Conservation (phyloP, 2,113 vertebrate genomes). For the Corythaixoides concolor region DNA sequence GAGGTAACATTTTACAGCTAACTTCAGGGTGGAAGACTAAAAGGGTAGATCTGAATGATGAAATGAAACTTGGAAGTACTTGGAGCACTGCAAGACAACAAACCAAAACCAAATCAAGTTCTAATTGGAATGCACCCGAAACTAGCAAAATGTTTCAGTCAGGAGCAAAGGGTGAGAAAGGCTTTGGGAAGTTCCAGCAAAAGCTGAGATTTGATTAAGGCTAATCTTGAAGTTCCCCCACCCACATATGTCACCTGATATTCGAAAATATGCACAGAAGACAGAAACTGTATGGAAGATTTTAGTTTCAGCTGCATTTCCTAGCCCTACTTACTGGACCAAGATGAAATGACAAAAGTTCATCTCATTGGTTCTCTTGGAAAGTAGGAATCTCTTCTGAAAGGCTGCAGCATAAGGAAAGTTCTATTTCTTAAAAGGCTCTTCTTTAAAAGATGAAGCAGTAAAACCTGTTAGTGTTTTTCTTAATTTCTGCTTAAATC, state of each 20-base stretch:
- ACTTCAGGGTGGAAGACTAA: not conserved
- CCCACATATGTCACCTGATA: constrained; percentile 61
- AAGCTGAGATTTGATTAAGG: constrained; percentile 65
- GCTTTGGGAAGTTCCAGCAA: constrained; percentile 66
- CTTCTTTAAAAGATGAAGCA: not conserved
- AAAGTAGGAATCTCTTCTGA: not conserved
- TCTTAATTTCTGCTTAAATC: not conserved
- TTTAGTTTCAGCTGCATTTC: constrained; percentile 54
- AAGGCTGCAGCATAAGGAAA: not conserved
- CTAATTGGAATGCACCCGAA: constrained; percentile 48
- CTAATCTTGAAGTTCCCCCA: constrained; percentile 58
- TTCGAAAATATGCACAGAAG: constrained; percentile 40
- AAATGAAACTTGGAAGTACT: constrained; percentile 36
- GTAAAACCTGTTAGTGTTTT: not conserved
- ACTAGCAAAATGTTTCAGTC: constrained; percentile 12
- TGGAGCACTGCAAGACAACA: not conserved
- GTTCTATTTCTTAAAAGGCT: not conserved
- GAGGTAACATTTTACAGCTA: not conserved
- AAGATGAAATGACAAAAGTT: not conserved
- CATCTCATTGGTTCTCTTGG: not conserved
- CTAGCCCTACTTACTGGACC: not conserved
- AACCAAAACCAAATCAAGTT: not conserved
- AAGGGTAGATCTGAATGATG: not conserved
- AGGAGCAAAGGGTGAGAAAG: constrained; percentile 52
- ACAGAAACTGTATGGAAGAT: constrained; percentile 52